These are phyloP conservation scores for Scyliorhinus canicula DNA, from an alignment of 2,797 vertebrate species.

Conservation along the genomic window DNA sequence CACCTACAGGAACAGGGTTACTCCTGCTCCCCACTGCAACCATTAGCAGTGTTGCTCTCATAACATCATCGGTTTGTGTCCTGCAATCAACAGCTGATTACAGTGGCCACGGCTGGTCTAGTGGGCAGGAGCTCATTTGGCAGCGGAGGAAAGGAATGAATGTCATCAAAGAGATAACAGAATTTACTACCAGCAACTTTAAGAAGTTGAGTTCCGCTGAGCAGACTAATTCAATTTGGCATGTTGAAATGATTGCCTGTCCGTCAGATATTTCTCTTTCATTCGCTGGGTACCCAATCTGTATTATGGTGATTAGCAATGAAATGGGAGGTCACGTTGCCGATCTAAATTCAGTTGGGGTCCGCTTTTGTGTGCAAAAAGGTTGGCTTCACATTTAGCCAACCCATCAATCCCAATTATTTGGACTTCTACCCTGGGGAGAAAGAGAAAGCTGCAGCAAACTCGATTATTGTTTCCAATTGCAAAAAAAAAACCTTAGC, in stretches of 20 bases:
- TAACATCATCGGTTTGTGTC: background rate
- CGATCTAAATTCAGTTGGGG: background rate
- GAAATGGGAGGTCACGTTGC: background rate
- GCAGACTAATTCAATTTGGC: background rate
- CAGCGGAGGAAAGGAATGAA: no score
- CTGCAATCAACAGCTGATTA: background rate
- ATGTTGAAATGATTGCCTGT: background rate
- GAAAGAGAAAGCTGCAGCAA: background rate
- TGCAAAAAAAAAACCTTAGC: background rate
- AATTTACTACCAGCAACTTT: background rate
- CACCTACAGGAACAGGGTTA: background rate
- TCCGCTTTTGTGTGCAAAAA: background rate
- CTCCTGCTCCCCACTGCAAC: background rate
- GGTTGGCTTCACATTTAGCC: background rate
- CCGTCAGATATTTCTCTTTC: background rate
- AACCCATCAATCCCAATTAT: background rate
- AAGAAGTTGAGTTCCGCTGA: background rate
- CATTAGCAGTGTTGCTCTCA: background rate
- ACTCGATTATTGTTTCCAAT: background rate
- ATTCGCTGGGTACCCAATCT: background rate
- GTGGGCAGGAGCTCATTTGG: background rate
- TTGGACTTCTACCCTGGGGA: background rate
- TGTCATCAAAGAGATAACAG: background rate
- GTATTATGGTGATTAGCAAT: background rate
- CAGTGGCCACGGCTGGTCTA: background rate